Conservation (phyloP, 2,888 invertebrate species). For the Iselma pallidipennis region DNA sequence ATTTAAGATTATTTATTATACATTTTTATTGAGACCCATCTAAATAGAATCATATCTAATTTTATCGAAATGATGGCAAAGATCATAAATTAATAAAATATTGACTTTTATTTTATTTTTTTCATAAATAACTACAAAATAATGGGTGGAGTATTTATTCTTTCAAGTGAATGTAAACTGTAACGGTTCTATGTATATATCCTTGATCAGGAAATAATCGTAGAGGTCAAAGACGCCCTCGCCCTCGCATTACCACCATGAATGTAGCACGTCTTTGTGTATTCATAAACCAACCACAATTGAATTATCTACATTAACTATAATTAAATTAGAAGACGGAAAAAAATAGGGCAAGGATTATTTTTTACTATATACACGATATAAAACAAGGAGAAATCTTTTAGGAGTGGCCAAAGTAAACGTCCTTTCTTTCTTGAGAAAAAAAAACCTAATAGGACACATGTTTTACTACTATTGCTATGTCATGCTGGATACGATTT, state of each 20-base stretch:
- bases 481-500: neutral
- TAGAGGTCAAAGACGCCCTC: constrained; percentile 1
- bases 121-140: too few species aligned
- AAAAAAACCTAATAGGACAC: neutral
- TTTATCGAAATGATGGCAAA: too few species aligned
- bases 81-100: too few species aligned
- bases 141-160: too few species aligned
- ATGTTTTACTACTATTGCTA: neutral
- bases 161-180: neutral
- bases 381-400: neutral
- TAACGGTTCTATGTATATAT: neutral
- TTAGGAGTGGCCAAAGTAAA: neutral
- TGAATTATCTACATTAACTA: too few species aligned
- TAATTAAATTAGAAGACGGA: too few species aligned
- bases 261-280: neutral
- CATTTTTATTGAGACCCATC: neutral
- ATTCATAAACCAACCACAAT: neutral
- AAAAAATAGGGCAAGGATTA: neutral
- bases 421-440: neutral
- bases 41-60: too few species aligned
- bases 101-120: too few species aligned
- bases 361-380: neutral
- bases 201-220: neutral
- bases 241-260: neutral
- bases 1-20: too few species aligned